phyloP scores from a whole-genome alignment of 2,113 vertebrate species.

The Ailuropoda melanoleuca region DNA sequence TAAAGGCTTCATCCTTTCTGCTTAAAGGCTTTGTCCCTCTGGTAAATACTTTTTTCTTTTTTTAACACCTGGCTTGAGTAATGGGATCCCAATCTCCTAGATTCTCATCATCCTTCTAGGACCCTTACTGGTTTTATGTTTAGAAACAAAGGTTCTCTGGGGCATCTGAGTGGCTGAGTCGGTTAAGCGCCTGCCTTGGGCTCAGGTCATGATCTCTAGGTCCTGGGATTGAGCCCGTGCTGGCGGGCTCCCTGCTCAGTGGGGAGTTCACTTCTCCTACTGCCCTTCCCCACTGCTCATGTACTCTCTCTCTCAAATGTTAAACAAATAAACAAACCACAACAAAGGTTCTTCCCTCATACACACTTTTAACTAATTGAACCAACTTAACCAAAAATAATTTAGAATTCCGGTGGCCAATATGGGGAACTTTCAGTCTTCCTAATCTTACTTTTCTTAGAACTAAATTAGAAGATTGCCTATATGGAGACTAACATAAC shows the following conservation, averaged over 20 bases:
- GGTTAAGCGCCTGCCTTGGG: background rate
- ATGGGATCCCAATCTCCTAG: background rate
- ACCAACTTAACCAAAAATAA: background rate
- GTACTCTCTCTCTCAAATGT: background rate
- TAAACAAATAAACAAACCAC: background rate
- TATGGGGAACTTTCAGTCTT: background rate
- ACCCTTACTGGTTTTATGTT: background rate
- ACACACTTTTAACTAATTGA: background rate
- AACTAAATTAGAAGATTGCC: background rate
- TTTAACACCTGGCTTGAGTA: background rate
- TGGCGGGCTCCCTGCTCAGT: background rate
- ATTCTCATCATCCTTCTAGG: background rate
- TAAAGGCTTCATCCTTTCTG: background rate
- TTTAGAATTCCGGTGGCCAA: background rate
- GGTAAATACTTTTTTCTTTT: background rate
- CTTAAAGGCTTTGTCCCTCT: background rate
- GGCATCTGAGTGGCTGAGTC: background rate
- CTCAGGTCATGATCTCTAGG: background rate
- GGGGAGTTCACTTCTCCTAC: background rate
- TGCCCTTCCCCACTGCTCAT: background rate
- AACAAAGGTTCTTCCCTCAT: background rate
- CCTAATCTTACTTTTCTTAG: background rate
- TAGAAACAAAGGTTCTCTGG: background rate
- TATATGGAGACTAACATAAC: no score
- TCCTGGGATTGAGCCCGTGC: background rate